Base-by-base conservation (phyloP, 2,888 invertebrate species). In the Hirtodrosophila confusa region DNA sequence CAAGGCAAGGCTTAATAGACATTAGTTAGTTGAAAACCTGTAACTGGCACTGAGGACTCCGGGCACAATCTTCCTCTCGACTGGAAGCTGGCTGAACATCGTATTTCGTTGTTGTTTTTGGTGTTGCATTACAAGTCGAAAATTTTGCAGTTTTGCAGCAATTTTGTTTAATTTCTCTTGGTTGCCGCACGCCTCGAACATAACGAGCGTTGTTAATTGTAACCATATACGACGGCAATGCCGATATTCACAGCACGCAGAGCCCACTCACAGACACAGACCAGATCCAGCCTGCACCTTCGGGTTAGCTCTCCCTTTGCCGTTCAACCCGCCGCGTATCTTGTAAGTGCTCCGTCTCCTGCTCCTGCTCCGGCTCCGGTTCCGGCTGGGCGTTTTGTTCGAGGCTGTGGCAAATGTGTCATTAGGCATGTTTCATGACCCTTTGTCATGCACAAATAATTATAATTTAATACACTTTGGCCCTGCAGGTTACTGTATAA, bases 381-480 rank as follows among this genome's bases (percentile, higher is more conserved):
- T 53, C 48, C 43, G 60, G 77, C 44, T 41, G 49, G 66, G 80
- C 84, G 62, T 75, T 78, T 78, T 73, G 82, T 78, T 72, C 66
- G 78, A 75, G 83, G 72, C 80, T 86, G 86, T 87, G 85, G 90
- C 90, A 89, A 89, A 89, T 89, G 89, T 89, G 88, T 89, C 89
- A 89, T 89, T 89, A 89, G 89, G 86, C 89, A 89, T 89, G 88
- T 89, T 89, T 83, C 86, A 87, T 83, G 85, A 89, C 87, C 84
- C 86, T 88, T 86, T 89, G 89, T 87, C 89, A 89, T 89, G 89
- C 89, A 88, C 89, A 89, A 88, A 89, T 89, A 89, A 89, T 89
- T 89, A 89, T 89, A 89, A 89, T 89, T 89, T 89, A 88, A 89
- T 88, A 86, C 89, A 88, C 90, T 86, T 88, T 82, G 56, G 65